Base-by-base conservation (phyloP, 1,140 invertebrate species). In the Proales similis region DNA sequence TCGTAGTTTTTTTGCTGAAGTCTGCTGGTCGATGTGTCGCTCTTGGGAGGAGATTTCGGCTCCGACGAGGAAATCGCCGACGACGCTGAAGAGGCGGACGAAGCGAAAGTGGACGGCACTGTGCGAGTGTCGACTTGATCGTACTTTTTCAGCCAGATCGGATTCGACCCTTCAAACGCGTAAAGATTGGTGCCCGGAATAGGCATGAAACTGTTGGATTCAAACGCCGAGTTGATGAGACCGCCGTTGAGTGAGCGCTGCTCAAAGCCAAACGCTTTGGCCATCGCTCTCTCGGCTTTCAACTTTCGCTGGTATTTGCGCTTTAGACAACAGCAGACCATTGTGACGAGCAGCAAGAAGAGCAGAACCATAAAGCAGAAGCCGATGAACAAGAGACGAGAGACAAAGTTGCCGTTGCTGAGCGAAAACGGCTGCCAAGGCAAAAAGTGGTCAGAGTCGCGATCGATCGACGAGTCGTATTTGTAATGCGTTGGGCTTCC, bases 141-240 rank as follows among this genome's bases (percentile, higher is more conserved):
- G 32, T 57, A 57, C 22, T 57, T 57, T 38, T 57, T 57, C 24
- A 57, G 11, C 51, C 51, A 57, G 2, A 57, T 39, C 3, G 51
- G 51, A 39, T 57, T 57, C 27, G 51, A 57, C 5, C 51, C 51
- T 30, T 57, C 51, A 43, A 42, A 57, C 3, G 51, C 33, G 20
- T 57, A 57, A 17, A 57, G 20, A 57, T 57, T 57, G 4, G 51
- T 57, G 22, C 51, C 51, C 7, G 51, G 51, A 30, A 57, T 57
- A n/a, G 51, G 51, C 27, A 57, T 29, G 19, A 57, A 29, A 42
- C 22, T 57, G 11, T 57, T 57, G 2, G 51, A 57, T 42, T 57
- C 51, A 27, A 57, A 57, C 4, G 33, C 51, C 27, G 39, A 42
- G 27, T 57, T 57, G 26, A 57, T 20, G 14, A 42, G 45, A 22